phyloP scores from a whole-genome alignment of 2,888 invertebrate genomes.

The Pollenia angustigena region DNA sequence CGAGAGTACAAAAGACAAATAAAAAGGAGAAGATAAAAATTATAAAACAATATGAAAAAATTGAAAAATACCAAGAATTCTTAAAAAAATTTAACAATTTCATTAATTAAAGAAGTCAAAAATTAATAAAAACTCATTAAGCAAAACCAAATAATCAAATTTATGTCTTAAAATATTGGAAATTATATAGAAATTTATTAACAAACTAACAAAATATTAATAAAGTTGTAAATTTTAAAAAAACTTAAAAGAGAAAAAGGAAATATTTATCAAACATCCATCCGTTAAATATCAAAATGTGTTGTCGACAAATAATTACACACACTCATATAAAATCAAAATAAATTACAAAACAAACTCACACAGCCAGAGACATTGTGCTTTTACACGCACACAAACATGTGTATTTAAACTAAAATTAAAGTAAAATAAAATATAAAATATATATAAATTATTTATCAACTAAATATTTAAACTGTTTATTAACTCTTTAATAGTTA shows the following conservation, averaged over 20 bases:
- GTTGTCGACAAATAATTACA: slow-evolving; percentile 60
- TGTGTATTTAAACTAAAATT: not conserved
- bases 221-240: slow-evolving; percentile 28
- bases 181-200: slow-evolving; percentile 2
- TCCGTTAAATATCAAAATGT: slow-evolving; percentile 66
- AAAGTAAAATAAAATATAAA: slow-evolving; percentile 19
- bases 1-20: slow-evolving; percentile 81
- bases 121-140: slow-evolving; percentile 15
- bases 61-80: slow-evolving; percentile 1
- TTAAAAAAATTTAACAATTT: slow-evolving; percentile 48
- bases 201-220: slow-evolving; percentile 5
- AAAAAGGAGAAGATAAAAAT: slow-evolving; percentile 28
- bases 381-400: not conserved
- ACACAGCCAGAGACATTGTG: not conserved
- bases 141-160: slow-evolving; percentile 32
- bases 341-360: slow-evolving; percentile 1
- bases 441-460: slow-evolving; percentile 37
- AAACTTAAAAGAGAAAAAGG: slow-evolving; percentile 29
- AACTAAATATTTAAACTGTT: slow-evolving; percentile 43
- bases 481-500: slow-evolving; percentile 11
- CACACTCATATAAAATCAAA: slow-evolving; percentile 21
- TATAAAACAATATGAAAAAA: slow-evolving; percentile 39
- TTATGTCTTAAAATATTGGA: slow-evolving; percentile 50
- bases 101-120: slow-evolving; percentile 52
- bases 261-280: slow-evolving; percentile 65